Conservation (phyloP, 2,888 invertebrate species). For the Eulithis prunata region DNA sequence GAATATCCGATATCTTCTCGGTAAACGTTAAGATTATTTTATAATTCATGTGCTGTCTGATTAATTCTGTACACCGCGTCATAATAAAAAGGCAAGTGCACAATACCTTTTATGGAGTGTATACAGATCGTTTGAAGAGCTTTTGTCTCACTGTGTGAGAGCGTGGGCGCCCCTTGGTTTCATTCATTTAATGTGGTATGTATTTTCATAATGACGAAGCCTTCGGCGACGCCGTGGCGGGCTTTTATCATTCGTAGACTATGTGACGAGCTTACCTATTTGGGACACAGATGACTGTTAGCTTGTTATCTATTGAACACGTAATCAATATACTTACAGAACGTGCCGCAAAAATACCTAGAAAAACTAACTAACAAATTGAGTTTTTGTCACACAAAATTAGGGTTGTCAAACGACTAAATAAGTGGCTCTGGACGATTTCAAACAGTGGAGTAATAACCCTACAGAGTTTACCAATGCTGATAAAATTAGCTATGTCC, state of each 20-base stretch:
- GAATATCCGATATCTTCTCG: conserved; percentile 59
- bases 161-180: conserved; percentile 76
- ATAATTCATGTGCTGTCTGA: conserved; percentile 20
- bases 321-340: conserved; percentile 17
- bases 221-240: conserved; percentile 60
- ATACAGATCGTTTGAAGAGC: conserved; percentile 61
- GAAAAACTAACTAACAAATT: conserved; percentile 24
- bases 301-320: conserved; percentile 18
- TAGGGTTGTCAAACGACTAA: conserved; percentile 20
- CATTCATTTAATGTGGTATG: conserved; percentile 70
- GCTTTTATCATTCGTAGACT: conserved; percentile 50
- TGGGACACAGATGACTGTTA: conserved; percentile 29
- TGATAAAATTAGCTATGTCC: no score
- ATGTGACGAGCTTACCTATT: conserved; percentile 46
- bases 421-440: background rate
- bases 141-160: conserved; percentile 67
- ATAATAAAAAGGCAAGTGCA: conserved; percentile 39
- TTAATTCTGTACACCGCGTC: conserved; percentile 38
- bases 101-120: conserved; percentile 52
- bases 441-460: no score
- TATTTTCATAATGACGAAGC: conserved; percentile 72
- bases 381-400: conserved; percentile 17
- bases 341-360: conserved; percentile 9
- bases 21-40: conserved; percentile 34
- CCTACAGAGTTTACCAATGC: no score